Conservation (phyloP, 1,140 invertebrate genomes). For the Mya arenaria region DNA sequence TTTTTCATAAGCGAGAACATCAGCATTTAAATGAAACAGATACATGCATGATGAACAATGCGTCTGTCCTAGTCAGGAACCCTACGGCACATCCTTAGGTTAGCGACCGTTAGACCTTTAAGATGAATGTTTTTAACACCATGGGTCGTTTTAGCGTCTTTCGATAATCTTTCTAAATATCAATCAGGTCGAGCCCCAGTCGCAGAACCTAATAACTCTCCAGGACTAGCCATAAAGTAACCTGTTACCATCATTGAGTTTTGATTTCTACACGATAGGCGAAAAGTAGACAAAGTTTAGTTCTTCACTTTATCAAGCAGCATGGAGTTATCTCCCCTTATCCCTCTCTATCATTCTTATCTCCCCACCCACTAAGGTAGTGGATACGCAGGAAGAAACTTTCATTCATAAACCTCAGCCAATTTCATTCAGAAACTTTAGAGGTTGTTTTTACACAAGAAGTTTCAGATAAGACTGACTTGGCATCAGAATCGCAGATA, state of each 20-base stretch:
- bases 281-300: slow-evolving; percentile 17
- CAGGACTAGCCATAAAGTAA: slow-evolving; percentile 18
- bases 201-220: slow-evolving; percentile 45
- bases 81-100: background rate
- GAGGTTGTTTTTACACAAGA: background rate
- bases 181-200: slow-evolving; percentile 26
- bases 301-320: slow-evolving; percentile 44
- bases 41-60: slow-evolving; percentile 5
- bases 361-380: slow-evolving; percentile 49
- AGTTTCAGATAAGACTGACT: background rate
- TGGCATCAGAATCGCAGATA: background rate
- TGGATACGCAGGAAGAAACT: slow-evolving; percentile 25
- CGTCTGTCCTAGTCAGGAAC: slow-evolving; percentile 5
- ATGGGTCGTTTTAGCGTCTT: background rate
- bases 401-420: slow-evolving; percentile 42
- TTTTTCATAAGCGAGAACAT: slow-evolving; percentile 46
- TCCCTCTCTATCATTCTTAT: slow-evolving; percentile 26
- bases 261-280: slow-evolving; percentile 42
- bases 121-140: background rate
- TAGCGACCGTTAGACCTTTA: slow-evolving; percentile 16
- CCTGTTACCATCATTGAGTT: slow-evolving; percentile 39
- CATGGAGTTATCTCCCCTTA: slow-evolving; percentile 41
- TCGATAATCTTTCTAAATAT: background rate
- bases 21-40: no score
- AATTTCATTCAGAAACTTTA: background rate